phyloP scores from a whole-genome alignment of 30 jellyfish, hydroid and myxozoan species.

The Aurelia sp. region DNA sequence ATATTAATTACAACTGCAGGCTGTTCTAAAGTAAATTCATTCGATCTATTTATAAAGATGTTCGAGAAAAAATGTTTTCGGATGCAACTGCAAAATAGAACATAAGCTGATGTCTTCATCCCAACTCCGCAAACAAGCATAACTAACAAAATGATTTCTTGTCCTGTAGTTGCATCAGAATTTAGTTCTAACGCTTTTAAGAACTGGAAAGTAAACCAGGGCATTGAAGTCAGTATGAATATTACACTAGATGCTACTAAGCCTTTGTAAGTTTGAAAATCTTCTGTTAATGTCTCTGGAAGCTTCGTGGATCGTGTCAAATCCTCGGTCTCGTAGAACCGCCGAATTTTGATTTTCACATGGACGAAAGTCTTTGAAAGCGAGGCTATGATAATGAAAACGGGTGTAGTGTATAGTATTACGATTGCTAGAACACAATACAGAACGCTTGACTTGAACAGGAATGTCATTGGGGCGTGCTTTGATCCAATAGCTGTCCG shows the following conservation, averaged over 20 bases:
- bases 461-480: slow-evolving; percentile 43
- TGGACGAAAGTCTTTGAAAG: slow-evolving; percentile 9
- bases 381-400: slow-evolving; percentile 20
- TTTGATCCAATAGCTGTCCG: slow-evolving; percentile 2
- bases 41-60: slow-evolving; percentile 5
- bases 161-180: not conserved
- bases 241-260: slow-evolving; percentile 33
- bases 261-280: slow-evolving; percentile 42
- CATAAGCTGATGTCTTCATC: slow-evolving; percentile 18
- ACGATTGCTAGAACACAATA: slow-evolving; percentile 30
- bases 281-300: slow-evolving; percentile 14
- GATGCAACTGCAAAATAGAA: slow-evolving; percentile 30
- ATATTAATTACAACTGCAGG: slow-evolving; percentile 47
- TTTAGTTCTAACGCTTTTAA: slow-evolving; percentile 39
- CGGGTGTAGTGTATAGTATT: slow-evolving; percentile 23
- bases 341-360: slow-evolving; percentile 3
- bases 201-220: slow-evolving; percentile 46
- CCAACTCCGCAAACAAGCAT: slow-evolving; percentile 44
- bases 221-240: slow-evolving; percentile 35
- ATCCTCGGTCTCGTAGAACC: not conserved
- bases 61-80: slow-evolving; percentile 42
- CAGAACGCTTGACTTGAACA: slow-evolving; percentile 23
- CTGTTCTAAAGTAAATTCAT: slow-evolving; percentile 41
- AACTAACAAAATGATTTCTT: slow-evolving; percentile 26
- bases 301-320: not conserved